Evolutionary conservation across 2,888 invertebrate species (phyloP), one percentile per base, ranked within the genome.

Genomic region (Rhimphoctona megacephalus): DNA sequence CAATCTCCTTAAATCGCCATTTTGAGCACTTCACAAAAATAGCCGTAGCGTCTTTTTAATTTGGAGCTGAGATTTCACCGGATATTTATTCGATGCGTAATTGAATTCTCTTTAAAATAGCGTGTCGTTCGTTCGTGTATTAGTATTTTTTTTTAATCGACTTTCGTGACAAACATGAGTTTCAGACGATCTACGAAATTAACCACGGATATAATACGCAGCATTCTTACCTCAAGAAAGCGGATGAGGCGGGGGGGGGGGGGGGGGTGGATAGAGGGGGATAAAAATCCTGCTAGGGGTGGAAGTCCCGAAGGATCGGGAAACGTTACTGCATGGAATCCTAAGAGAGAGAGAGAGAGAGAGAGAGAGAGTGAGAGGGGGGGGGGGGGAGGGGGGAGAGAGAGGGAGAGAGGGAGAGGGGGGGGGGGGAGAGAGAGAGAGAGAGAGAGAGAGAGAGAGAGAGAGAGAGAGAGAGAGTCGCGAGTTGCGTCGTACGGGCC

Each of bases 401-500:
- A n/a, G n/a, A n/a, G n/a, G n/a, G n/a, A n/a, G n/a, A n/a, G n/a
- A n/a, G n/a, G n/a, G n/a, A n/a, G n/a, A n/a, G n/a, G n/a, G n/a
- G n/a, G n/a, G n/a, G n/a, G n/a, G n/a, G n/a, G n/a, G n/a, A n/a
- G n/a, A n/a, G n/a, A n/a, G n/a, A n/a, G n/a, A n/a, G n/a, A n/a
- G n/a, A n/a, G n/a, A n/a, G n/a, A n/a, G n/a, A n/a, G n/a, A n/a
- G n/a, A 49, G 67, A 52, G 39, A 67, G 5, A 61, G 70, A n/a
- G 39, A 49, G 30, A 57, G 14, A 25, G 72, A 36, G 25, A 66
- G 69, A 46, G 77, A 46, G 52, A 57, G 46, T 57, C 33, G 46
- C 82, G 82, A 76, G 86, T 84, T 84, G 84, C 86, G 86, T 84
- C 81, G 84, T 81, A 79, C 73, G 39, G 81, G 61, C 61, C 81